These are phyloP conservation scores for Ahaetulla prasina DNA, from an alignment of 2,113 vertebrate genomes.

Conservation along the genomic window DNA sequence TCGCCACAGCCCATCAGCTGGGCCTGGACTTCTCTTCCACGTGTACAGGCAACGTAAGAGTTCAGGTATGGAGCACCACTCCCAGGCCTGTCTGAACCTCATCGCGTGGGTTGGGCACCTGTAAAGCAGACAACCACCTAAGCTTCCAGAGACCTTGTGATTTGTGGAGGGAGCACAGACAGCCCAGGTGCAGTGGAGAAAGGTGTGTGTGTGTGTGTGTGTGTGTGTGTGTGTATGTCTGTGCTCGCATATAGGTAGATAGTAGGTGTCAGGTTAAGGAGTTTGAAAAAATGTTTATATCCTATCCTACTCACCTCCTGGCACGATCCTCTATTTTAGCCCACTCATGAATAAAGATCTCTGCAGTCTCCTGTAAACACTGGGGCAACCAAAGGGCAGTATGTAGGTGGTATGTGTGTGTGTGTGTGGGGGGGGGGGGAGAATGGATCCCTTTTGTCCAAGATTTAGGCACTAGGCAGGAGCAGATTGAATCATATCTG, in stretches of 20 bases:
- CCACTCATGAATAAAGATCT: background rate
- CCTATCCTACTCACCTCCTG: background rate
- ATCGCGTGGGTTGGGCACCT: background rate
- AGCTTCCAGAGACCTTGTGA: background rate
- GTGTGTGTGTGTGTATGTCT: background rate
- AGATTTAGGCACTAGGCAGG: background rate
- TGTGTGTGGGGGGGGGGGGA: no score
- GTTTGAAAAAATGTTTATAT: background rate
- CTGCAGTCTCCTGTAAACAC: background rate
- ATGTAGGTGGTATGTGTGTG: background rate
- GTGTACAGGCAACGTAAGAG: slow-evolving; percentile 13
- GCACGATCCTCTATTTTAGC: no score
- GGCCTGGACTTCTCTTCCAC: slow-evolving; percentile 1
- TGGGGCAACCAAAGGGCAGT: background rate
- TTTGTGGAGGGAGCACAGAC: background rate
- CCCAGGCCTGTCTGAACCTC: slow-evolving; percentile 16
- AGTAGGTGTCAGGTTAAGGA: background rate
- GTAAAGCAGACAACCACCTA: background rate
- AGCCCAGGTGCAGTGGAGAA: background rate
- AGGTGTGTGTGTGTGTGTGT: background rate
- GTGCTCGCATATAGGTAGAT: background rate
- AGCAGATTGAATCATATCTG: background rate
- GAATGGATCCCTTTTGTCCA: background rate
- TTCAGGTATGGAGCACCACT: slow-evolving; percentile 23
- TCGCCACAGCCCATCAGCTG: slow-evolving; percentile 15